A percentile compares a stretch with the other conserved stretches of the same genome.
Conservation (phyloP, 2,113 vertebrate species). For the Malurus elegans region DNA sequence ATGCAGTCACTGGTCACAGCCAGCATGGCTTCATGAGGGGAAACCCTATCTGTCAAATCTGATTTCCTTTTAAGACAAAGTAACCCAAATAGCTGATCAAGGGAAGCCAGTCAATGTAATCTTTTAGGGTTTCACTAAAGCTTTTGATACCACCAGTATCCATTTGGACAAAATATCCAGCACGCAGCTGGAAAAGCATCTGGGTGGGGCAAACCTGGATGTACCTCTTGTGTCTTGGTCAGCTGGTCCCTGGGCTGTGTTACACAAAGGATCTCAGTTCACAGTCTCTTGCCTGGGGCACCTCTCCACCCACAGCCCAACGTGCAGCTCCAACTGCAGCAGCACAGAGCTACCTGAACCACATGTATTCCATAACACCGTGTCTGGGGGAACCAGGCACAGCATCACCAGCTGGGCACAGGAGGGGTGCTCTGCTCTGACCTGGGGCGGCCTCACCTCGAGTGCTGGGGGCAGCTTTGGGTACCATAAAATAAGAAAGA, state of each 20-base stretch:
- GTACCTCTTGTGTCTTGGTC: accelerated
- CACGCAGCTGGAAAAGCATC: not conserved
- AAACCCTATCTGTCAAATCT: not conserved
- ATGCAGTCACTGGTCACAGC: not conserved
- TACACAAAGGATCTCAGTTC: not conserved
- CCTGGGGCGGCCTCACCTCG: not conserved
- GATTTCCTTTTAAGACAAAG: not conserved
- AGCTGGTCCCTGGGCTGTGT: too few relatives aligned
- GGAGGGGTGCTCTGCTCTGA: not conserved
- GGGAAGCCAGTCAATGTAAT: not conserved
- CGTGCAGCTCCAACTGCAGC: not conserved
- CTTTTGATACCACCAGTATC: not conserved
- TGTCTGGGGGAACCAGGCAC: not conserved
- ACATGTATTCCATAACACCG: accelerated
- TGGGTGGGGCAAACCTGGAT: not conserved
- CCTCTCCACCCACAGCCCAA: not conserved
- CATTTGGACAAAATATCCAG: not conserved
- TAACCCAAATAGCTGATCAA: not conserved
- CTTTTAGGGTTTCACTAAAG: not conserved
- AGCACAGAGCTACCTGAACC: not conserved
- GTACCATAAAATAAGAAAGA: not conserved
- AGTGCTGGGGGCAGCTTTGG: not conserved
- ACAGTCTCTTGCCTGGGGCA: not conserved
- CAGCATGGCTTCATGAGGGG: accelerated
- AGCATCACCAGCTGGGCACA: not conserved